These are phyloP conservation scores for Scolopax rusticola DNA, from an alignment of 2,797 vertebrate genomes.

Conservation along the genomic window DNA sequence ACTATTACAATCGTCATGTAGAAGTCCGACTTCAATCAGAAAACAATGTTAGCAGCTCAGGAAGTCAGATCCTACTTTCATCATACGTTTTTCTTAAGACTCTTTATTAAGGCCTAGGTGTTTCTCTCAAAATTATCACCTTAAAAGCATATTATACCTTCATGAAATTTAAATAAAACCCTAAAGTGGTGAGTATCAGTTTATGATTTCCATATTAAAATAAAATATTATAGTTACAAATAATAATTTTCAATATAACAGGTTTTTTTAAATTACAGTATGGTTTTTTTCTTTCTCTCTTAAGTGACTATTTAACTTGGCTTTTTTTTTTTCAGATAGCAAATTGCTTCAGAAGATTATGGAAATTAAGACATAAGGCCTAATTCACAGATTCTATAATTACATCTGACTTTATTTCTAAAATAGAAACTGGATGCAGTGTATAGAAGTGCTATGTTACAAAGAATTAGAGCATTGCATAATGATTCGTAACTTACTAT, in stretches of 20 bases:
- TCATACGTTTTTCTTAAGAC: not conserved
- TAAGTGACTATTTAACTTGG: not conserved
- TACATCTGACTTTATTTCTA: not conserved
- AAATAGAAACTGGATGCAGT: not conserved
- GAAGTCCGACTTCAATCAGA: not conserved
- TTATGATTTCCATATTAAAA: not conserved
- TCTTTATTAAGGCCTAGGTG: not conserved
- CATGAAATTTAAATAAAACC: not conserved
- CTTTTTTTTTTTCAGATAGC: not conserved
- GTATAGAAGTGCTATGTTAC: not conserved
- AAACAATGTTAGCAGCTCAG: accelerated
- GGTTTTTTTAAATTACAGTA: not conserved
- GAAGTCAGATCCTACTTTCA: not conserved
- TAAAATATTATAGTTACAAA: not conserved
- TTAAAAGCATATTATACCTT: not conserved
- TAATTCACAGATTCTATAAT: not conserved
- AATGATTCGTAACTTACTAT: not conserved
- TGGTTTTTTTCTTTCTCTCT: not conserved
- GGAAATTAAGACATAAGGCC: not conserved
- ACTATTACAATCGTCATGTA: accelerated
- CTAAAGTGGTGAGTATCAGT: not conserved
- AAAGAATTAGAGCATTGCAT: not conserved
- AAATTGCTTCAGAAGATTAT: not conserved
- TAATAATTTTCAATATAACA: not conserved
- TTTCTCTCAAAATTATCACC: not conserved